Percentiles rank a stretch among this genome's conserved stretches.
Conservation (phyloP, 2,797 vertebrate species). For the Chelmon rostratus region DNA sequence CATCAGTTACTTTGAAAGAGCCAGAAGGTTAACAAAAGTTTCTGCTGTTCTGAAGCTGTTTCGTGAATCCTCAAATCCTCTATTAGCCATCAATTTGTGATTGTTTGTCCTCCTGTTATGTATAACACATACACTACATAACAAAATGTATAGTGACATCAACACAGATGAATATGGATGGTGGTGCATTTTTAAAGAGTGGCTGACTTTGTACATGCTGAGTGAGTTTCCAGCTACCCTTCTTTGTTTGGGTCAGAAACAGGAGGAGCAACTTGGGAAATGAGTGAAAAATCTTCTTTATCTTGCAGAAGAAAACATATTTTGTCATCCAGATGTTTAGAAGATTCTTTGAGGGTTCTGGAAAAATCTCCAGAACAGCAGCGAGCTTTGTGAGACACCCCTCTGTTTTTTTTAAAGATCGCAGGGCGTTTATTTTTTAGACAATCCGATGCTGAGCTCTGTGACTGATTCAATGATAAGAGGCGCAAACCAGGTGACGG, state of each 20-base stretch:
- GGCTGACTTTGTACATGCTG: neutral
- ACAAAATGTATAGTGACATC: neutral
- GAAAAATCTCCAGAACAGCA: neutral
- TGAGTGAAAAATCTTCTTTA: neutral
- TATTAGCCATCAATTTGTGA: neutral
- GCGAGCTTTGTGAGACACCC: neutral
- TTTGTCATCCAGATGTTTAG: neutral
- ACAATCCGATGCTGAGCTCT: neutral
- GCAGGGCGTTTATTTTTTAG: neutral
- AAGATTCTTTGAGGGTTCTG: neutral
- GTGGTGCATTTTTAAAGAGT: neutral
- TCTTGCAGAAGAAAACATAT: neutral
- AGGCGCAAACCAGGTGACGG: neutral
- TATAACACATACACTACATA: neutral
- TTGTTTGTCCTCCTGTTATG: too few relatives aligned
- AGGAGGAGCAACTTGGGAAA: neutral
- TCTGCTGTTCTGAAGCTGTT: neutral
- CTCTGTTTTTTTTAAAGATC: neutral
- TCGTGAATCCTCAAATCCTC: neutral
- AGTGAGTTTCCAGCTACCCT: neutral
- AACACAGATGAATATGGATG: neutral
- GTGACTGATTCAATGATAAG: neutral
- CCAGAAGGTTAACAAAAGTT: neutral
- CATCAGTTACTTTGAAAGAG: neutral
- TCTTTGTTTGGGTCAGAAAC: slow-evolving; percentile 7